A percentile compares a stretch with the other conserved stretches of the same genome.
phyloP scores from a whole-genome alignment of 2,888 invertebrate species.

The Margaritifera margaritifera region DNA sequence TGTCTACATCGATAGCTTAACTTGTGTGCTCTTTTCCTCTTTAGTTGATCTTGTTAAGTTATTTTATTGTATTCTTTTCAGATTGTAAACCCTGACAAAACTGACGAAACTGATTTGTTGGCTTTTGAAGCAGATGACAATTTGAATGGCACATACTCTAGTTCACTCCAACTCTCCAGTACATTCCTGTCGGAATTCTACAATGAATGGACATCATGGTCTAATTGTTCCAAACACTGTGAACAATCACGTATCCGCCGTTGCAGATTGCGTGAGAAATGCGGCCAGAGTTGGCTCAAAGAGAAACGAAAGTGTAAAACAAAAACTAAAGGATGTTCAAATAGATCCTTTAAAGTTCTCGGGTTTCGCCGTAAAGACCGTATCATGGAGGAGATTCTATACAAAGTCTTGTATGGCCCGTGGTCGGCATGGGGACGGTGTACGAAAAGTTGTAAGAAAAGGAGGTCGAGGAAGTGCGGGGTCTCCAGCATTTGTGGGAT shows the following conservation, averaged over 20 bases:
- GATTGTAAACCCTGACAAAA: too few relatives aligned
- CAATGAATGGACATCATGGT: constrained; percentile 67
- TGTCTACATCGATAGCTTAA: too few relatives aligned
- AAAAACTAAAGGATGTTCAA: constrained; percentile 36
- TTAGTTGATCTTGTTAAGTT: too few relatives aligned
- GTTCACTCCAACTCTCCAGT: constrained; percentile 3
- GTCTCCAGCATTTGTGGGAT: constrained; percentile 83
- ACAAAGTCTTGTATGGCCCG: constrained; percentile 70
- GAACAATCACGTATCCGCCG: constrained; percentile 66
- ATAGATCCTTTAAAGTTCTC: constrained; percentile 45
- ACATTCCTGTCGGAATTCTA: constrained; percentile 52
- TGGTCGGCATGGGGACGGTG: constrained; percentile 92
- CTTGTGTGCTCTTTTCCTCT: too few relatives aligned
- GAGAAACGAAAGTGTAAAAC: constrained; percentile 63
- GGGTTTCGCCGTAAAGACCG: constrained; percentile 51
- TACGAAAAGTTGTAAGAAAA: constrained; percentile 84
- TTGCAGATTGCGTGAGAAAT: constrained; percentile 53
- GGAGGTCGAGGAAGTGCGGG: constrained; percentile 83
- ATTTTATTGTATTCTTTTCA: too few relatives aligned
- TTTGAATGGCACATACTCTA: too few relatives aligned
- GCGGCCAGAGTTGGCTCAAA: constrained; percentile 63
- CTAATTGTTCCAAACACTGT: constrained; percentile 65
- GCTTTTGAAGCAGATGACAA: too few relatives aligned
- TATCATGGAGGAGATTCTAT: constrained; percentile 59
- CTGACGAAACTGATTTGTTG: too few relatives aligned